A percentile compares a stretch with the other conserved stretches of the same genome.
Conservation (phyloP, 2,797 vertebrate species). For the Luscinia megarhynchos region DNA sequence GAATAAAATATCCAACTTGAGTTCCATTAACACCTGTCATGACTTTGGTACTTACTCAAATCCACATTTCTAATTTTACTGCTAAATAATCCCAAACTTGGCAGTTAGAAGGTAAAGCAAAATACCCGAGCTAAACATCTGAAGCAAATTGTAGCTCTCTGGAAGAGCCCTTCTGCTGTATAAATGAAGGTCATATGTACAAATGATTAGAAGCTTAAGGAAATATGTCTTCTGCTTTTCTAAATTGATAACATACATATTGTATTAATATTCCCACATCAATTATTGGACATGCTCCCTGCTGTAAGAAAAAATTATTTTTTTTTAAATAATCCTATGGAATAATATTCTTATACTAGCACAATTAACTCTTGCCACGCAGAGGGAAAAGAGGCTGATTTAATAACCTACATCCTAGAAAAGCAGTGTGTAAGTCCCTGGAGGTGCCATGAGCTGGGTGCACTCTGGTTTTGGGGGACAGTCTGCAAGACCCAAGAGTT, state of each 20-base stretch:
- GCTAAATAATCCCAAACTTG: conserved; percentile 69
- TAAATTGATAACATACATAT: conserved; percentile 62
- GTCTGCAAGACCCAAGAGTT: background rate
- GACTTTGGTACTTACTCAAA: conserved; percentile 59
- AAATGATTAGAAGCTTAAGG: conserved; percentile 70
- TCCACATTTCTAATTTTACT: conserved; percentile 68
- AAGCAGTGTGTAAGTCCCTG: background rate
- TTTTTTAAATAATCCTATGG: background rate
- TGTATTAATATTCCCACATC: conserved; percentile 65
- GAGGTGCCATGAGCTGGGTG: background rate
- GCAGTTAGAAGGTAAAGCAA: conserved; percentile 57
- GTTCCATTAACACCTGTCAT: conserved; percentile 72
- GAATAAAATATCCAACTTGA: conserved; percentile 69
- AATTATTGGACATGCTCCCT: conserved; percentile 53
- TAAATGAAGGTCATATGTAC: conserved; percentile 68
- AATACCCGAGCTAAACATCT: conserved; percentile 65
- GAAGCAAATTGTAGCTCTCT: conserved; percentile 62
- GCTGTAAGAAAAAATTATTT: conserved; percentile 5
- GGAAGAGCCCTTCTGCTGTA: conserved; percentile 52
- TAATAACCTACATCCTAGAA: background rate
- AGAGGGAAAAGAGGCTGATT: background rate
- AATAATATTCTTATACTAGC: conserved; percentile 31
- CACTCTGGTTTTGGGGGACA: background rate
- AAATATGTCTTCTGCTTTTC: conserved; percentile 67
- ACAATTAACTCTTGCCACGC: background rate